phyloP scores from a whole-genome alignment of 2,888 invertebrate genomes.

The Diaprepes abbreviatus region DNA sequence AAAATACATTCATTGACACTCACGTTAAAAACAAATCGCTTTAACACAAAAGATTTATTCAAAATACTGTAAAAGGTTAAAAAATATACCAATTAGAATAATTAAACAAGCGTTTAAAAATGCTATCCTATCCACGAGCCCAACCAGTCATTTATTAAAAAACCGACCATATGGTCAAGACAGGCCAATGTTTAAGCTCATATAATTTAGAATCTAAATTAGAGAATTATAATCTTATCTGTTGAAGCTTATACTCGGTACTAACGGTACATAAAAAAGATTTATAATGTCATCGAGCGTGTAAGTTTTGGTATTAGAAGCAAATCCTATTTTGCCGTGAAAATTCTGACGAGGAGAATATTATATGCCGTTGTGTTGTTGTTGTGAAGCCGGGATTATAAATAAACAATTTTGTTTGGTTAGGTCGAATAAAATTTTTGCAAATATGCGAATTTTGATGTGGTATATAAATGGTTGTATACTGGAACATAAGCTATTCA shows the following conservation, averaged over 20 bases:
- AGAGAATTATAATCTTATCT: constrained; percentile 46
- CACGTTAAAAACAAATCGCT: no score
- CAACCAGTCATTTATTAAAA: constrained; percentile 34
- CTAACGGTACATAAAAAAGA: constrained; percentile 47
- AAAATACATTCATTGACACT: no score
- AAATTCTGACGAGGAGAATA: constrained; percentile 9
- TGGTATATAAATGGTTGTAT: no score
- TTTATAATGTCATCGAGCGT: constrained; percentile 38
- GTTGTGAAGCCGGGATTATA: background rate
- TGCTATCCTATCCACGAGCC: constrained; percentile 12
- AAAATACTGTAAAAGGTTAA: no score
- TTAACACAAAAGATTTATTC: no score
- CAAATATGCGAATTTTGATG: no score
- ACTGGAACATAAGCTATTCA: no score
- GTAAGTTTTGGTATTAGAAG: constrained; percentile 41
- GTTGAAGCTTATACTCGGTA: constrained; percentile 27
- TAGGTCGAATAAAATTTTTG: background rate
- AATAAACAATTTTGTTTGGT: background rate
- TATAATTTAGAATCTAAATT: constrained; percentile 48
- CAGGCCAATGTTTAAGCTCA: constrained; percentile 43
- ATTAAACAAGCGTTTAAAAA: constrained; percentile 4
- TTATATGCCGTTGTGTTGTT: background rate
- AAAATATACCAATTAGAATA: background rate
- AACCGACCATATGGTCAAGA: constrained; percentile 47
- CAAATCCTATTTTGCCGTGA: constrained; percentile 42